Evolutionary conservation across 2,888 invertebrate species (phyloP).

Genomic region (Erebia palarica): DNA sequence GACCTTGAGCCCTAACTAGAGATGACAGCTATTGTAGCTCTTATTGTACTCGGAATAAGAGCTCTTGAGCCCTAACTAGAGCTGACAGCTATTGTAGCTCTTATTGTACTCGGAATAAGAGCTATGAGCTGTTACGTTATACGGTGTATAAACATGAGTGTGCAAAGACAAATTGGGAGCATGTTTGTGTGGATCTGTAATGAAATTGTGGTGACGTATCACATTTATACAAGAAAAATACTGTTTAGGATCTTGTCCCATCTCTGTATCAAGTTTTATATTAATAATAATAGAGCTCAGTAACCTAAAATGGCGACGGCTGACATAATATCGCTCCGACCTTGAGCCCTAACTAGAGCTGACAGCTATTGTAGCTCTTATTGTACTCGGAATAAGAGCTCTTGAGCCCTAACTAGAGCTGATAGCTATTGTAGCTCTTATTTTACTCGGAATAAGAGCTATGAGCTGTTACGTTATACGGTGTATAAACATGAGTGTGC

Average conservation of each 20-base stretch:
- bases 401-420: slow-evolving; percentile 1
- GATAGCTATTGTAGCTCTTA: background rate
- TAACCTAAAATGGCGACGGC: too few relatives aligned
- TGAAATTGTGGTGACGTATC: slow-evolving; percentile 15
- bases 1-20: too few relatives aligned
- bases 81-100: background rate
- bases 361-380: too few relatives aligned
- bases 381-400: too few relatives aligned
- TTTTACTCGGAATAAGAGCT: background rate
- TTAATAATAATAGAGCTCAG: too few relatives aligned
- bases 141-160: background rate
- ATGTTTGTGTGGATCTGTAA: slow-evolving; percentile 13
- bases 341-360: too few relatives aligned
- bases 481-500: background rate
- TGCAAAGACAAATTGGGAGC: slow-evolving; percentile 4
- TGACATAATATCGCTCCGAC: too few relatives aligned
- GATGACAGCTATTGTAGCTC: too few relatives aligned
- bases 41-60: too few relatives aligned
- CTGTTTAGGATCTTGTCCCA: too few relatives aligned
- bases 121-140: background rate
- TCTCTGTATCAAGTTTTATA: too few relatives aligned
- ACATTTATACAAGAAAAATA: too few relatives aligned
- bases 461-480: background rate
- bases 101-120: background rate
- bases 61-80: slow-evolving; percentile 4